Evolutionary conservation across 2,888 invertebrate species (phyloP), one percentile per base, ranked within the genome.

Genomic region (Lepidochrysops patricia): DNA sequence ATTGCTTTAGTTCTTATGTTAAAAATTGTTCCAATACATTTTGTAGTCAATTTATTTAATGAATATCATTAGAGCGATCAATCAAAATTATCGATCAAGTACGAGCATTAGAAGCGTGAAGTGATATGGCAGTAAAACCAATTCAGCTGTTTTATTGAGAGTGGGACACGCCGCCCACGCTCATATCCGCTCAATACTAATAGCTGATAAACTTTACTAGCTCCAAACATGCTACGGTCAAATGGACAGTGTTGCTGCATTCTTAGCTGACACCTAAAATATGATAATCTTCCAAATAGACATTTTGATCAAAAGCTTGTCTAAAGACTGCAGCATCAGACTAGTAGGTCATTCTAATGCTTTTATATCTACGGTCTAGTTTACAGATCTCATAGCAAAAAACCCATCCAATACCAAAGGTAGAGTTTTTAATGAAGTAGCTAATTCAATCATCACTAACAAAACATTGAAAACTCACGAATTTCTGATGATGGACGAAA

Each of bases 11-110:
- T n/a, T n/a, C n/a, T n/a, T n/a, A n/a, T n/a, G n/a, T n/a, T n/a
- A n/a, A n/a, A 23, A 2, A 13, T 4, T 12, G 26, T 35, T 35
- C 13, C n/a, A 26, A 35, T 57, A 25, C 35, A 26, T 26, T 57
- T 35, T 57, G 35, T 6, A 57, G 43, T 43, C 57, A 57, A 57
- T 57, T 57, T 37, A 32, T 61, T 49, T 49, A 60, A 57, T 61
- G 60, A 63, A 54, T 9, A 54, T 29, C 62, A 62, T 35, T 60
- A 57, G 27, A 71, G 69, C 79, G 73, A 87, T 87, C 86, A 85
- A 86, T 88, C 86, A 85, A 83, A 83, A 83, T 85, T 81, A 84
- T 84, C 83, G 83, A 84, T 58, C 78, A 79, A 71, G 70, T 68
- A 77, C 81, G 68, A 70, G 65, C 65, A 65, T 63, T 63, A 60